Percentiles rank a stretch among this genome's conserved stretches.
Conservation (phyloP, 2,797 vertebrate genomes). For the Semotilus atromaculatus region DNA sequence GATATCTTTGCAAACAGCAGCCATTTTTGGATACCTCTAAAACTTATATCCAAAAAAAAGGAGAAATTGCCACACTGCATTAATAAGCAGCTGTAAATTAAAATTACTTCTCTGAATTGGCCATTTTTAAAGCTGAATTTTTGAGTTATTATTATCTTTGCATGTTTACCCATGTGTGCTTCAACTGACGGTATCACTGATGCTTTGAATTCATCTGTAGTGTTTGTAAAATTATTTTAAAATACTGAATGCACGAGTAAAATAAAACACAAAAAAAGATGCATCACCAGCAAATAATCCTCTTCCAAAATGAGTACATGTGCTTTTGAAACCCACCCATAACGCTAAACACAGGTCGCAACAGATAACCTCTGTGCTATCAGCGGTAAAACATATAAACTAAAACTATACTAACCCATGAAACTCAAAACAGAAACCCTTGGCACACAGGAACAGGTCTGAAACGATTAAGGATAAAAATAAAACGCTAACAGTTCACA, state of each 20-base stretch:
- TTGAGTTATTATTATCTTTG: background rate
- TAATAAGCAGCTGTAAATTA: background rate
- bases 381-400: background rate
- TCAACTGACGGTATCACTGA: background rate
- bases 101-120: background rate
- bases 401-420: background rate
- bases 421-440: background rate
- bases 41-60: background rate
- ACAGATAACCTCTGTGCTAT: background rate
- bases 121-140: background rate
- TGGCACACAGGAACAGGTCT: conserved; percentile 12
- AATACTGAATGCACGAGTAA: background rate
- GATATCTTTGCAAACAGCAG: background rate
- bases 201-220: conserved; percentile 1
- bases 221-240: background rate
- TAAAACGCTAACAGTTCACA: conserved; percentile 38
- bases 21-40: background rate
- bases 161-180: background rate
- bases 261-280: background rate
- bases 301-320: background rate
- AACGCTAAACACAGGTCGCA: background rate
- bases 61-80: background rate
- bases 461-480: conserved; percentile 17
- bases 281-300: background rate
- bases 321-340: background rate